These are phyloP conservation scores for Acipenser oxyrinchus DNA, from an alignment of 2,797 vertebrate species.

Conservation along the genomic window DNA sequence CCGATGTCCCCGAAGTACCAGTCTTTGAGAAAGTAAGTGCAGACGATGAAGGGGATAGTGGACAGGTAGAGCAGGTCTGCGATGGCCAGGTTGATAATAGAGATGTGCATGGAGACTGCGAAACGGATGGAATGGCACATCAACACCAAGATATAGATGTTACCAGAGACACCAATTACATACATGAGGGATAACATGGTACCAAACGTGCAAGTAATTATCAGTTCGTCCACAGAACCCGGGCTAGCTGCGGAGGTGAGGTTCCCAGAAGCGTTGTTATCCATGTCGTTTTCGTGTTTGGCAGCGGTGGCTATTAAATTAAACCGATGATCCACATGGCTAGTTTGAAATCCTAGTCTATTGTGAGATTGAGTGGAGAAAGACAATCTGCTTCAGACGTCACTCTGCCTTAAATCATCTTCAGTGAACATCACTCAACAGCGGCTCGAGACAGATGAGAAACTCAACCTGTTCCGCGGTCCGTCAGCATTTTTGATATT, in stretches of 20 bases:
- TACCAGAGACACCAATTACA: slow-evolving; percentile 74
- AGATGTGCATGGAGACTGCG: slow-evolving; percentile 81
- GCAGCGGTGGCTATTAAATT: not conserved
- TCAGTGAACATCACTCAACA: too few species aligned
- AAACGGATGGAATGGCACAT: slow-evolving; percentile 82
- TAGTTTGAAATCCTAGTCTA: too few species aligned
- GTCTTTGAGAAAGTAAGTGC: slow-evolving; percentile 83
- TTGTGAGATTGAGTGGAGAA: too few species aligned
- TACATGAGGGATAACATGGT: slow-evolving; percentile 77
- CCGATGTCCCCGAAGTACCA: slow-evolving; percentile 87
- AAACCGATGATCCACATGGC: slow-evolving; percentile 1
- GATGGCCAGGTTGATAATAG: slow-evolving; percentile 81
- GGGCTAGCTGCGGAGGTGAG: slow-evolving; percentile 33
- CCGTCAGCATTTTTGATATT: too few species aligned
- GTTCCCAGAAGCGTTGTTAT: slow-evolving; percentile 43
- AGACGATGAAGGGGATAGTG: slow-evolving; percentile 84
- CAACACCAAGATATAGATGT: slow-evolving; percentile 80
- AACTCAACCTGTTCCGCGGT: too few species aligned
- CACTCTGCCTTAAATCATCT: too few species aligned
- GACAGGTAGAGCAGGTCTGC: slow-evolving; percentile 86
- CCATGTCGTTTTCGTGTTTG: slow-evolving; percentile 33
- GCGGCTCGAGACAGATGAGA: too few species aligned
- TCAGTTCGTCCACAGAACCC: slow-evolving; percentile 55
- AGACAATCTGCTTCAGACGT: too few species aligned
- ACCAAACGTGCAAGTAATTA: slow-evolving; percentile 75